Conservation (phyloP, 2,113 vertebrate genomes). For the Terrapene triunguis region DNA sequence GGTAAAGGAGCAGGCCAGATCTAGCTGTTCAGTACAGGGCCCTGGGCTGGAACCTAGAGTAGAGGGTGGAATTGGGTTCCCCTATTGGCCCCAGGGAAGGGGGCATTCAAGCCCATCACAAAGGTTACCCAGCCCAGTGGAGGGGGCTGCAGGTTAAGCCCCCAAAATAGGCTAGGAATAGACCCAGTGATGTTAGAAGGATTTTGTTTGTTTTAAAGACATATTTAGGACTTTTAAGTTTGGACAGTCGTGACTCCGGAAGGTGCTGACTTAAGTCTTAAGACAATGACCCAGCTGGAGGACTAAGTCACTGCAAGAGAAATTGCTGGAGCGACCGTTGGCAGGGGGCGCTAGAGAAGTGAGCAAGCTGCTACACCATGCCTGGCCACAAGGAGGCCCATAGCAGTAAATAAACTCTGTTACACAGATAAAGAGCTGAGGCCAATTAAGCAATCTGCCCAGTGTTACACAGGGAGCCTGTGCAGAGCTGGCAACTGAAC, state of each 20-base stretch:
- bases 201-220: background rate
- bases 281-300: too few species aligned
- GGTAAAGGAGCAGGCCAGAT: too few species aligned
- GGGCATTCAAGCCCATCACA: too few species aligned
- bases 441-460: background rate
- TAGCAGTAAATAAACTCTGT: background rate
- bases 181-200: background rate
- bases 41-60: too few species aligned
- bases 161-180: background rate
- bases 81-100: too few species aligned
- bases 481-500: background rate
- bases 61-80: too few species aligned
- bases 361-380: background rate
- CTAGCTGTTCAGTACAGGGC: too few species aligned
- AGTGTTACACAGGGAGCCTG: background rate
- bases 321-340: background rate
- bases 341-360: background rate
- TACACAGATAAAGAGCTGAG: background rate
- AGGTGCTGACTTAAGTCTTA: too few species aligned
- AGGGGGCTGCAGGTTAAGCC: too few species aligned
- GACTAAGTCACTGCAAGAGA: background rate
- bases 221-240: too few species aligned
- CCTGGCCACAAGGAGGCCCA: background rate
- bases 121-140: too few species aligned
- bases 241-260: too few species aligned